Percentiles rank a stretch among this genome's conserved stretches.
phyloP scores from a whole-genome alignment of 2,113 vertebrate species.

The Fulica atra region DNA sequence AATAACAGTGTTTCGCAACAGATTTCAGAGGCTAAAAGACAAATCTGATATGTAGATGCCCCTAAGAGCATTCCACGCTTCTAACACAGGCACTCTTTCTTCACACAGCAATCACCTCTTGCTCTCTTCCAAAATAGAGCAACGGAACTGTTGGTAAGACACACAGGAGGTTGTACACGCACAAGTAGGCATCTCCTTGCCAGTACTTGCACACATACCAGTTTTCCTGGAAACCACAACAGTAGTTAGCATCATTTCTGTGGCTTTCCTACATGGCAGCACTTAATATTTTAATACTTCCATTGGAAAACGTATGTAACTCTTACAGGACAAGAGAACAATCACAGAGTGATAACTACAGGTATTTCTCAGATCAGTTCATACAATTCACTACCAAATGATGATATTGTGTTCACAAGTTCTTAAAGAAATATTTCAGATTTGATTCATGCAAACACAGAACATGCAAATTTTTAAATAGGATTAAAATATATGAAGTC shows the following conservation, averaged over 20 bases:
- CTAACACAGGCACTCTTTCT: background rate
- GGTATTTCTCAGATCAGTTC: background rate
- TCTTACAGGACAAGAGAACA: background rate
- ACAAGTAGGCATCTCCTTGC: background rate
- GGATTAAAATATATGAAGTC: slow-evolving; percentile 25
- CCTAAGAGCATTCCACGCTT: background rate
- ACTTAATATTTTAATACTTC: background rate
- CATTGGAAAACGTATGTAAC: background rate
- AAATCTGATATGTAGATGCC: background rate
- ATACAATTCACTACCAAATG: background rate
- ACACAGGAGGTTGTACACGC: background rate
- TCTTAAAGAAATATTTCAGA: background rate
- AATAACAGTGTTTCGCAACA: background rate
- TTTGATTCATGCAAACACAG: background rate
- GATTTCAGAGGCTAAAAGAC: background rate
- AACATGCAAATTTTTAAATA: background rate
- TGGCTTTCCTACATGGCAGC: background rate
- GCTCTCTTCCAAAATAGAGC: background rate
- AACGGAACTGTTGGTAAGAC: background rate
- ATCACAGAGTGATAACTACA: background rate
- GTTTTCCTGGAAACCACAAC: background rate
- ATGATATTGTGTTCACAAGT: background rate
- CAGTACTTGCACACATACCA: background rate
- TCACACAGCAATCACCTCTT: background rate
- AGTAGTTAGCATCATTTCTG: background rate